Conservation (phyloP, 2,888 invertebrate species). For the Sesia bembeciformis region DNA sequence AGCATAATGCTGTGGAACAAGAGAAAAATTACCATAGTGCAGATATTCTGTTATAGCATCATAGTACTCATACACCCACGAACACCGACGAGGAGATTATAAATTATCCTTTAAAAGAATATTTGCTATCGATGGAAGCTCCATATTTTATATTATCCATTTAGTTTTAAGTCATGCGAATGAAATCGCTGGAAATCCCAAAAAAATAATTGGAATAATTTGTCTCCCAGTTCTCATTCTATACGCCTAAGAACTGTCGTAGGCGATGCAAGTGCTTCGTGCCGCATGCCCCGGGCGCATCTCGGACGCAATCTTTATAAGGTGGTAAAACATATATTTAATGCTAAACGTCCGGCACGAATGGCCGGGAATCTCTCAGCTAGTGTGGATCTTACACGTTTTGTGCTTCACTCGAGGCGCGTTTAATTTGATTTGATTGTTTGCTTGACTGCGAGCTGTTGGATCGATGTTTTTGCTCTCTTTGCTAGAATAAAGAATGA, state of each 20-base stretch:
- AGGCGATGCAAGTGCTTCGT: conserved; percentile 54
- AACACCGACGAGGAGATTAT: too few species aligned
- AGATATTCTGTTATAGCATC: too few species aligned
- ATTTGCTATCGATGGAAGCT: too few species aligned
- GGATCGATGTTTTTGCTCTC: background rate
- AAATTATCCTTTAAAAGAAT: too few species aligned
- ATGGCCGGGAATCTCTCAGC: conserved; percentile 31
- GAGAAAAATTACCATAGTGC: too few species aligned
- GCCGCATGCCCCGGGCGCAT: conserved; percentile 56
- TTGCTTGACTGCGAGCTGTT: background rate
- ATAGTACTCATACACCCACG: too few species aligned
- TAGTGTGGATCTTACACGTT: conserved; percentile 21
- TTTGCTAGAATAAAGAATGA: too few species aligned
- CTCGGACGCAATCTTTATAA: conserved; percentile 67
- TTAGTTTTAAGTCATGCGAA: too few species aligned
- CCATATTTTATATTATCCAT: too few species aligned
- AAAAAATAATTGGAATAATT: background rate
- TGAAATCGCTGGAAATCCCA: too few species aligned
- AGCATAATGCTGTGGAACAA: too few species aligned
- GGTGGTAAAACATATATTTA: conserved; percentile 75
- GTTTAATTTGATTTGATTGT: background rate
- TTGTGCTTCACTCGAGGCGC: background rate
- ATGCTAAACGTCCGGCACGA: conserved; percentile 63
- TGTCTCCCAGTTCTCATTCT: conserved; percentile 22
- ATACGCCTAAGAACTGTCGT: conserved; percentile 46